Percentiles rank a stretch among this genome's conserved stretches.
Evolutionary conservation across 1,140 invertebrate genomes (phyloP).

Genomic region (Eurosta solidaginis): DNA sequence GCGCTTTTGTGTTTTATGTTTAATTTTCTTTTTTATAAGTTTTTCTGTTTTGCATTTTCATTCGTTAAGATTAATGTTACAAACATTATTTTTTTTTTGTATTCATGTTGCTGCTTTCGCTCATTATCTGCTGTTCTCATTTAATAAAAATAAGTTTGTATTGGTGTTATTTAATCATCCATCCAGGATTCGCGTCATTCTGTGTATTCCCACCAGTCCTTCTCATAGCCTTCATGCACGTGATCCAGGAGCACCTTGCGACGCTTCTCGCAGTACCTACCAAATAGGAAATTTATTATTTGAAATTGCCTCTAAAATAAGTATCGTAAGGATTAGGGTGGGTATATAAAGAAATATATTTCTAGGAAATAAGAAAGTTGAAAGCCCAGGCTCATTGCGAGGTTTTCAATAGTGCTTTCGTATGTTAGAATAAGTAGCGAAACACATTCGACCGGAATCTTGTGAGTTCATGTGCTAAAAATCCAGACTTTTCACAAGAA

Average conservation of each 20-base stretch:
- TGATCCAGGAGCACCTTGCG: conserved; percentile 93
- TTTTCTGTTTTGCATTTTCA: neutral
- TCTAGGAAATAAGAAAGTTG: no score
- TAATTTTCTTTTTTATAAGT: neutral
- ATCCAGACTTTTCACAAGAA: no score
- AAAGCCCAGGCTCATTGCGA: no score
- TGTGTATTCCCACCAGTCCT: conserved; percentile 96
- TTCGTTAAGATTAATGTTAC: neutral
- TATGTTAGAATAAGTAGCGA: no score
- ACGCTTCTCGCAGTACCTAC: conserved; percentile 94
- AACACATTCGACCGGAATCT: no score
- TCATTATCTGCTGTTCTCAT: neutral
- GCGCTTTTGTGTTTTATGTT: neutral
- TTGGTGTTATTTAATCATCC: conserved; percentile 46
- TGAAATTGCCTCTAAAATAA: neutral
- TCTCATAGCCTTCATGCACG: conserved; percentile 98
- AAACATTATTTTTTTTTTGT: neutral
- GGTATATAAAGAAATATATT: no score
- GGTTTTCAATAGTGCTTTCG: no score
- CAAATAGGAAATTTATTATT: neutral
- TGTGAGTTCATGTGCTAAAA: no score
- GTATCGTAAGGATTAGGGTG: no score
- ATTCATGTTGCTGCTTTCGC: neutral
- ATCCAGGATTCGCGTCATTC: conserved; percentile 67
- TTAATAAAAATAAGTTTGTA: conserved; percentile 14